These are phyloP conservation scores for Actenoides lindsayi DNA, from an alignment of 2,113 vertebrate genomes.

Conservation along the genomic window DNA sequence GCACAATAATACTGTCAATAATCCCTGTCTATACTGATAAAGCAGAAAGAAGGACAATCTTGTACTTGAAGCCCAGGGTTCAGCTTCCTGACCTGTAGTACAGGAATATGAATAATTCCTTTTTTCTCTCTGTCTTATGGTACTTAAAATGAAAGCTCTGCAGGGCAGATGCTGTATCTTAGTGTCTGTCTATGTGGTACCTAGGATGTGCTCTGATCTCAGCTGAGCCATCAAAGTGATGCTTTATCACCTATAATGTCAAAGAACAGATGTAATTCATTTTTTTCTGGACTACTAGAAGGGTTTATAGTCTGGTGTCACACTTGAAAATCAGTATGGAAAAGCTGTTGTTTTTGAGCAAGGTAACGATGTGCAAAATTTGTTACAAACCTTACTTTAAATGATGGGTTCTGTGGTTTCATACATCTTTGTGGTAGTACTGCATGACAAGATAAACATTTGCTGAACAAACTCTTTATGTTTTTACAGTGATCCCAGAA, in stretches of 20 bases:
- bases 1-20: not conserved
- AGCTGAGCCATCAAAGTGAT: constrained; percentile 59
- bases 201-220: constrained; percentile 49
- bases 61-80: not conserved
- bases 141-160: constrained; percentile 62
- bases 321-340: constrained; percentile 23
- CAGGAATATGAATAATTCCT: constrained; percentile 45
- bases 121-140: constrained; percentile 9
- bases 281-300: constrained; percentile 15
- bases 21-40: constrained; percentile 43
- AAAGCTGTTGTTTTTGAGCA: constrained; percentile 1
- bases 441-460: not conserved
- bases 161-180: constrained; percentile 60
- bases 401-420: not conserved
- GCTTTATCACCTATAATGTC: constrained; percentile 64
- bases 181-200: constrained; percentile 29
- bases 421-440: not conserved
- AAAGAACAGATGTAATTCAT: constrained; percentile 59
- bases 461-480: not conserved
- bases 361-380: constrained; percentile 3
- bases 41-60: not conserved
- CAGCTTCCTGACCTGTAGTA: constrained; percentile 21
- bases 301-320: constrained; percentile 28
- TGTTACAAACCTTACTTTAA: not conserved
- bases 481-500: not conserved